These are phyloP conservation scores for Gambusia yucatana DNA, from an alignment of 2,797 vertebrate species.

Conservation along the genomic window DNA sequence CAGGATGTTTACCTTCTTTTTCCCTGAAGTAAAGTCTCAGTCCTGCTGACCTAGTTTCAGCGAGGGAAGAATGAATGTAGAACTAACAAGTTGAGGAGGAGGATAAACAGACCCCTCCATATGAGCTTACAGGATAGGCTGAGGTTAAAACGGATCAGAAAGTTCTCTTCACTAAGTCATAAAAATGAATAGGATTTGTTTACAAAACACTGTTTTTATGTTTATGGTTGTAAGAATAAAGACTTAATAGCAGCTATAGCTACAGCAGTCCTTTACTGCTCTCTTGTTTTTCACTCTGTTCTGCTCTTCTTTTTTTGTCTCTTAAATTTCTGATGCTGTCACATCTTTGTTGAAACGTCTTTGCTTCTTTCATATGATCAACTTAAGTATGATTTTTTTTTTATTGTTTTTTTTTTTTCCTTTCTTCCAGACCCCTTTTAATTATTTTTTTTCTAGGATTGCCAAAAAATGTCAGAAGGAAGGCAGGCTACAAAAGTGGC, in stretches of 20 bases:
- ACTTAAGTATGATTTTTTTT: no score
- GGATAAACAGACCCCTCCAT: slow-evolving; percentile 62
- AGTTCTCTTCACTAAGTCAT: slow-evolving; percentile 17
- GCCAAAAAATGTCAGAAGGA: no score
- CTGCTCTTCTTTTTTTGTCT: background rate
- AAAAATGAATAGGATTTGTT: slow-evolving; percentile 11
- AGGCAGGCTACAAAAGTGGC: background rate
- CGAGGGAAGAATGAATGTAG: slow-evolving; percentile 58
- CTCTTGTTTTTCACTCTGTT: background rate
- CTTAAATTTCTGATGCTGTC: background rate
- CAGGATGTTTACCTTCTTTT: slow-evolving; percentile 72
- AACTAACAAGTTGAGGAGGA: slow-evolving; percentile 54
- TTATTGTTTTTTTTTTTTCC: no score
- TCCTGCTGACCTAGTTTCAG: slow-evolving; percentile 79
- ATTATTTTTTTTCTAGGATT: no score
- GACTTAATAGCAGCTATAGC: background rate
- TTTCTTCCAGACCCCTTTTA: no score
- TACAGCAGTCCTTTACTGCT: background rate
- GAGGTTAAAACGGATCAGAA: slow-evolving; percentile 26
- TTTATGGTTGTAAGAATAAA: background rate
- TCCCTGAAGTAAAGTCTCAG: slow-evolving; percentile 66
- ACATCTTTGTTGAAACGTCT: no score
- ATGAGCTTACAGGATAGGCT: slow-evolving; percentile 37
- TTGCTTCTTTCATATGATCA: background rate
- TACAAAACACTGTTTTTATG: background rate